Percentiles rank a stretch among this genome's conserved stretches.
These are phyloP conservation scores for Aspidoscelis tigris DNA, from an alignment of 2,113 vertebrate genomes.

Conservation along the genomic window DNA sequence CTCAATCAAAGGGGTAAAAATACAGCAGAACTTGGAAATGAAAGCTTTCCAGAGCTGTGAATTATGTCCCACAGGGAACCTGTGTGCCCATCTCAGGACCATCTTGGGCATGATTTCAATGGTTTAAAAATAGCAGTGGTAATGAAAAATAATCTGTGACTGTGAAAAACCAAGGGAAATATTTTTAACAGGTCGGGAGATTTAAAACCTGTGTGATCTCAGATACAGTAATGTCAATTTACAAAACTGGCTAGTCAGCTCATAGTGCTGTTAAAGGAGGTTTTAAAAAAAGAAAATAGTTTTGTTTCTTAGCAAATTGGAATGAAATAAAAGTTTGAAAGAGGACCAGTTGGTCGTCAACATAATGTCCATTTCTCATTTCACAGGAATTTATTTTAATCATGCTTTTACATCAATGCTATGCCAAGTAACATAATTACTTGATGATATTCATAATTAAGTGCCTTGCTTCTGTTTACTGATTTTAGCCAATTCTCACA, in stretches of 20 bases:
- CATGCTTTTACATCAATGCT: neutral
- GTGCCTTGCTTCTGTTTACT: too few relatives aligned
- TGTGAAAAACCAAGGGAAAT: neutral
- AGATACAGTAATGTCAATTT: neutral
- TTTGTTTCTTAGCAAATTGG: neutral
- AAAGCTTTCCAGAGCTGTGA: neutral
- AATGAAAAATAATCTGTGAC: slow-evolving; percentile 1
- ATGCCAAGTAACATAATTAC: neutral
- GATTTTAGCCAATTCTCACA: too few relatives aligned
- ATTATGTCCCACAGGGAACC: neutral
- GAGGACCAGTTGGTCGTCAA: neutral
- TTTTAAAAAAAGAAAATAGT: neutral
- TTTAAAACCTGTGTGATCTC: neutral
- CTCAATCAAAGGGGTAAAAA: neutral
- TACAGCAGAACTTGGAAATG: neutral
- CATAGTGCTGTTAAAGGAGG: neutral
- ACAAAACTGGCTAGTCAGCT: neutral
- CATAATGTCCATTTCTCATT: neutral
- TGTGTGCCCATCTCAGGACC: neutral
- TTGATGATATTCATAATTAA: neutral
- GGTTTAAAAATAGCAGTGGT: slow-evolving; percentile 12
- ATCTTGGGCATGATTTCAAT: neutral
- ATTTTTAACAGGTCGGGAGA: slow-evolving; percentile 11
- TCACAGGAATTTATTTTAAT: neutral
- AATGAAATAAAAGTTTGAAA: neutral